phyloP scores from a whole-genome alignment of 2,888 invertebrate genomes.

The Himalopsyche kuldschensis region DNA sequence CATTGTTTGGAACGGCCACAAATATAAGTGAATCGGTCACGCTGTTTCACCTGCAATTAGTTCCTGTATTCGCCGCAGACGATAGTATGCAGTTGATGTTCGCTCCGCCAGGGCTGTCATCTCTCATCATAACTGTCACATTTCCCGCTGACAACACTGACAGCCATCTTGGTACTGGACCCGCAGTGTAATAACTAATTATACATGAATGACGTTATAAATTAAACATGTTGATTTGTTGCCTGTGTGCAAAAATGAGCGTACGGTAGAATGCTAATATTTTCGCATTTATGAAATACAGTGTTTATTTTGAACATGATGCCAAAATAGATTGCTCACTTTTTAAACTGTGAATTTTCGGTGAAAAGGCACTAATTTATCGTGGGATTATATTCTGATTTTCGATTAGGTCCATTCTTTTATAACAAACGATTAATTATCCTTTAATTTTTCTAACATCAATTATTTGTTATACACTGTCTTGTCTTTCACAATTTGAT shows the following conservation, averaged over 20 bases:
- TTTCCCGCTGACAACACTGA: neutral
- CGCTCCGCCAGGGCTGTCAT: neutral
- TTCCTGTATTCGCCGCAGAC: slow-evolving; percentile 11
- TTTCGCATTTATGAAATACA: no score
- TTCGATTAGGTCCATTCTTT: no score
- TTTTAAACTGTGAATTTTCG: no score
- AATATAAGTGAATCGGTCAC: slow-evolving; percentile 3
- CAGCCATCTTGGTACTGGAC: neutral
- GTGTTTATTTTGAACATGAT: no score
- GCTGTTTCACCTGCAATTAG: slow-evolving; percentile 25
- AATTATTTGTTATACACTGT: no score
- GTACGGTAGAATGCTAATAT: neutral
- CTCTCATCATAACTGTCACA: neutral
- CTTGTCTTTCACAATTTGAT: no score
- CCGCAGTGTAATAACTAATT: neutral
- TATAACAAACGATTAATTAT: no score
- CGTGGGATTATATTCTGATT: no score
- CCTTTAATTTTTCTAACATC: no score
- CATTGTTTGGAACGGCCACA: slow-evolving; percentile 21
- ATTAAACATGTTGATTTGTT: neutral
- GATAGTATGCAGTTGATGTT: neutral
- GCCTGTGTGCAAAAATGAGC: neutral
- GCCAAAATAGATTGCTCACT: no score
- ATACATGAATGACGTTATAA: neutral
- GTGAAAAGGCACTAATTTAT: no score